Evolutionary conservation across 1,140 invertebrate species (phyloP).

Genomic region (Pteromalus puparum): DNA sequence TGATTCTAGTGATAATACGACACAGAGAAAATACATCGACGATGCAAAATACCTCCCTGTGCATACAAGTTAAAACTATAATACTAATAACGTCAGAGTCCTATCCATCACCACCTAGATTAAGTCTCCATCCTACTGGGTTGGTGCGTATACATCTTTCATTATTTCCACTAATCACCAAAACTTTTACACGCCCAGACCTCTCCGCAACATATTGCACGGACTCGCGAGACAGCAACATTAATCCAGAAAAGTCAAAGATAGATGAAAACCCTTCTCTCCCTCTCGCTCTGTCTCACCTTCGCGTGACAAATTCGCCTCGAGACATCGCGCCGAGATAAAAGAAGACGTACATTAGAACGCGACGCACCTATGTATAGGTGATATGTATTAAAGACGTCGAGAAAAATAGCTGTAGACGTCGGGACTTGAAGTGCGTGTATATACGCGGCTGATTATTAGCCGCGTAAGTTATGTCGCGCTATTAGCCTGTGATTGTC

Average conservation of each 20-base stretch:
- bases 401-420: not conserved
- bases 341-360: constrained; percentile 2
- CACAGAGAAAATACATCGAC: too few species aligned
- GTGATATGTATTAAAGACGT: not conserved
- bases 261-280: not conserved
- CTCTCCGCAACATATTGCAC: not conserved
- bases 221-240: not conserved
- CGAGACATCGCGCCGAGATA: not conserved
- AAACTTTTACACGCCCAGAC: not conserved
- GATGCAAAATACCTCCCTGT: too few species aligned
- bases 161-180: not conserved
- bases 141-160: too few species aligned
- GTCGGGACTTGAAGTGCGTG: not conserved
- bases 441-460: constrained; percentile 26
- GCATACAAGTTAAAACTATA: too few species aligned
- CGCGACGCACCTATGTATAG: not conserved
- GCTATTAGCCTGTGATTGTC: constrained; percentile 50
- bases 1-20: too few species aligned
- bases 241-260: not conserved
- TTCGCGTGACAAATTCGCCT: constrained; percentile 13
- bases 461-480: constrained; percentile 44
- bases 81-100: too few species aligned
- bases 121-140: too few species aligned
- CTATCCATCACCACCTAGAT: too few species aligned
- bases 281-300: not conserved